A percentile compares a stretch with the other conserved stretches of the same genome.
Evolutionary conservation across 2,113 vertebrate species (phyloP).

Genomic region (Dicaeum eximium): DNA sequence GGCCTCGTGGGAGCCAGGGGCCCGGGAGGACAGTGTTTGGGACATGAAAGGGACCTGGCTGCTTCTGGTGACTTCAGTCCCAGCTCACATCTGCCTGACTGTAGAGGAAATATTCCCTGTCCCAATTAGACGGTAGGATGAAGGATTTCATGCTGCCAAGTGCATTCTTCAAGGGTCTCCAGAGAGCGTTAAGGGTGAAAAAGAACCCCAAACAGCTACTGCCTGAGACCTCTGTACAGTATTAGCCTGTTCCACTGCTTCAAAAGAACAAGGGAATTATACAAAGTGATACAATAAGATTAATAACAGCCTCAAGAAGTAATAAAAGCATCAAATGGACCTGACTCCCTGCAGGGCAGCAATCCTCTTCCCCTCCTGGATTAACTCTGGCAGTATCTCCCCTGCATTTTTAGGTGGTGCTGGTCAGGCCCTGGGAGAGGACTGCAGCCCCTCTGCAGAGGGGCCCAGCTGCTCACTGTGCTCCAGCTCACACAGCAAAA

Average conservation of each 20-base stretch:
- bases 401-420: background rate
- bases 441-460: background rate
- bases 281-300: background rate
- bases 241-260: background rate
- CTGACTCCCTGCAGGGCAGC: background rate
- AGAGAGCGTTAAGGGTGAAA: background rate
- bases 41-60: conserved; percentile 24
- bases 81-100: background rate
- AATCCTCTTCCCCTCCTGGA: background rate
- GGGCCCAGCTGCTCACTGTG: fast-evolving
- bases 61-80: conserved; percentile 6
- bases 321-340: conserved; percentile 12
- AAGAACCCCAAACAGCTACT: background rate
- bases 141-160: conserved; percentile 8
- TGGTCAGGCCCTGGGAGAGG: background rate
- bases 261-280: background rate
- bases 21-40: background rate
- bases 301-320: conserved; percentile 23
- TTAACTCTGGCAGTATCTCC: background rate
- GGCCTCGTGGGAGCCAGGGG: background rate
- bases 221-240: background rate
- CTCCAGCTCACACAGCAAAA: background rate
- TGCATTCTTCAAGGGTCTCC: background rate
- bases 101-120: background rate
- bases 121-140: background rate